Conservation (phyloP, 2,888 invertebrate species). For the Corbicula japonica region DNA sequence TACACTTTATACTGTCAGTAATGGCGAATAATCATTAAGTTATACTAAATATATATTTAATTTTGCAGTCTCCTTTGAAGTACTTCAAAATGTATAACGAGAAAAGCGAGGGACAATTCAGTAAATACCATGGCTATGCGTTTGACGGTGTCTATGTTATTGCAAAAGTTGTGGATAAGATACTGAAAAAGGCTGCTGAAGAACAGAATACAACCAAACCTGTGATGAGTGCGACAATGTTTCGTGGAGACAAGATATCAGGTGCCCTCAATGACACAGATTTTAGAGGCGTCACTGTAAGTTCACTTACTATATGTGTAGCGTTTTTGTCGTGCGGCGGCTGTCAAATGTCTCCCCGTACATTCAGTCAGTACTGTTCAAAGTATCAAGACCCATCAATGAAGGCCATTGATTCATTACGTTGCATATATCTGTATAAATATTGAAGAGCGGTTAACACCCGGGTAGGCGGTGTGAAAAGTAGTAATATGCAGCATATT, state of each 20-base stretch:
- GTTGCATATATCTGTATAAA: too few species aligned
- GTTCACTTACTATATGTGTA: constrained; percentile 18
- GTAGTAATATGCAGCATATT: too few species aligned
- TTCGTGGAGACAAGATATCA: constrained; percentile 75
- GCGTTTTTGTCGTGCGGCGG: too few species aligned
- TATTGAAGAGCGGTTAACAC: too few species aligned
- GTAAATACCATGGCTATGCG: constrained; percentile 98
- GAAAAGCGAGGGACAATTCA: constrained; percentile 89
- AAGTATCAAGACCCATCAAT: too few species aligned
- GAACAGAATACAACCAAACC: not conserved
- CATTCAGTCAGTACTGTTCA: too few species aligned
- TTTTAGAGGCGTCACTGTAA: constrained; percentile 93
- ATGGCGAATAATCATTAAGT: too few species aligned
- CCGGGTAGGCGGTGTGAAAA: too few species aligned
- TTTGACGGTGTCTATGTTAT: constrained; percentile 99
- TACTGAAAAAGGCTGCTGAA: constrained; percentile 88
- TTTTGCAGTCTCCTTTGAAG: constrained; percentile 89
- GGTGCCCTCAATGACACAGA: constrained; percentile 94
- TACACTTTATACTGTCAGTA: too few species aligned
- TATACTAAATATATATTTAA: not conserved
- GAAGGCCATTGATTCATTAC: too few species aligned
- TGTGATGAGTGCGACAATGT: constrained; percentile 51
- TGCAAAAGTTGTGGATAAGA: constrained; percentile 96
- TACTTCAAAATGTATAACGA: constrained; percentile 95
- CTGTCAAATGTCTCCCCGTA: too few species aligned